Evolutionary conservation across 2,888 invertebrate genomes (phyloP), one percentile per base, ranked within the genome.

Genomic region (Acanthopleura granulata): DNA sequence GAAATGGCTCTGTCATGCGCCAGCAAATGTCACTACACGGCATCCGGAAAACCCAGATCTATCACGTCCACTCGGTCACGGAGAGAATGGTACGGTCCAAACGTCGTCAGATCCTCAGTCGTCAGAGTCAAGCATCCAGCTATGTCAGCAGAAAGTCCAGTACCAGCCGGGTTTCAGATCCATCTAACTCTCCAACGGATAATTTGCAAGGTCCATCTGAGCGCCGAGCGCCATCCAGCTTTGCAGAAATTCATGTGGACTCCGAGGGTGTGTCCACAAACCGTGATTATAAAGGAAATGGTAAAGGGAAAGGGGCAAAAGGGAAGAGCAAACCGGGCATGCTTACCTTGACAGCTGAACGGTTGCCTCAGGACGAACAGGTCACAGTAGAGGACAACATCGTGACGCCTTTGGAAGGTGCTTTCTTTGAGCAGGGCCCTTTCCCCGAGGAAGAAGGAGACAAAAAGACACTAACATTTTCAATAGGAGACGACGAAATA

Each of bases 101-200:
- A 22, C 18, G 22, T 18, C 18, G 57, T 4, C 57, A 57, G 57
- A 57, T n/a, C 18, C n/a, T 57, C n/a, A 57, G 57, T 40, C 40
- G 40, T 9, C 40, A 40, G 12, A 57, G 57, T 57, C 18, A n/a
- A 12, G 57, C 57, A 12, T n/a, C n/a, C 22, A 57, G 57, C 22
- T 57, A 57, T 57, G 57, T 57, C 57, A 57, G 57, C 22, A 57
- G 57, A 22, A 57, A 57, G 22, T 57, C 57, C 57, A 57, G 57
- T 57, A 12, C 22, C 22, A 57, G 57, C 12, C 57, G 22, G 3
- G 12, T 18, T 22, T 57, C 57, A 57, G n/a, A 57, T n/a, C 57
- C 57, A 57, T 57, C 57, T n/a, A 1, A n/a, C 6, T 40, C 40
- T 40, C 4, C 9, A 40, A 40, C 9, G 40, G 40, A 40, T 40